These are phyloP conservation scores for Panthera tigris DNA, from an alignment of 2,113 vertebrate genomes.

Conservation along the genomic window DNA sequence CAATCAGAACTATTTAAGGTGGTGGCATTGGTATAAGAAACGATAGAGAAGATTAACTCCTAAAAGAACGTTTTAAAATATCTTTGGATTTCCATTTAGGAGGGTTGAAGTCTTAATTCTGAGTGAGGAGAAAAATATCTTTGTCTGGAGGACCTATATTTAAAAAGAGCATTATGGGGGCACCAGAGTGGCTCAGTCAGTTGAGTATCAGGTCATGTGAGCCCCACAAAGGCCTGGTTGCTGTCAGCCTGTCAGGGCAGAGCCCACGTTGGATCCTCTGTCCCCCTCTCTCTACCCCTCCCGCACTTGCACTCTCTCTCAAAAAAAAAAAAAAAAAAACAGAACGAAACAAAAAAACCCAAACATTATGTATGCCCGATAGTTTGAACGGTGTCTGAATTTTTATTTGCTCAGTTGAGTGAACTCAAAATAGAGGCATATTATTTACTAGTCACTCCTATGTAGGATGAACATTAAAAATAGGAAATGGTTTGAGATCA, in stretches of 20 bases:
- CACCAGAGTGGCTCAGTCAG: no score
- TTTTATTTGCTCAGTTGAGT: conserved; percentile 34
- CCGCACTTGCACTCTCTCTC: no score
- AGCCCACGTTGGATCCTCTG: no score
- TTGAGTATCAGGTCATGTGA: no score
- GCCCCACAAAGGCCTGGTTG: no score
- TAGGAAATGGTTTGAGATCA: background rate
- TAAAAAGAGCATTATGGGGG: background rate
- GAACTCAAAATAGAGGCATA: background rate
- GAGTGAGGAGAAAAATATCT: background rate
- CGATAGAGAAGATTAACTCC: background rate
- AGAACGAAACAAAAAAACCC: no score
- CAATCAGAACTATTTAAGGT: background rate
- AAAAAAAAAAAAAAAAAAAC: no score
- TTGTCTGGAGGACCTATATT: background rate
- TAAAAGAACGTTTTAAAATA: conserved; percentile 36
- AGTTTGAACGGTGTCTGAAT: background rate
- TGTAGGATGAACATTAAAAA: background rate
- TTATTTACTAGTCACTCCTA: background rate
- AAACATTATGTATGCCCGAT: background rate
- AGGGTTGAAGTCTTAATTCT: conserved; percentile 9
- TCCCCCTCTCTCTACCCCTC: no score
- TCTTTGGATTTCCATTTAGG: background rate
- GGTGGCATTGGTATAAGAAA: background rate
- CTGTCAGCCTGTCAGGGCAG: no score